Evolutionary conservation across 1,140 invertebrate genomes (phyloP).

Genomic region (Zaprionus tsacasi): DNA sequence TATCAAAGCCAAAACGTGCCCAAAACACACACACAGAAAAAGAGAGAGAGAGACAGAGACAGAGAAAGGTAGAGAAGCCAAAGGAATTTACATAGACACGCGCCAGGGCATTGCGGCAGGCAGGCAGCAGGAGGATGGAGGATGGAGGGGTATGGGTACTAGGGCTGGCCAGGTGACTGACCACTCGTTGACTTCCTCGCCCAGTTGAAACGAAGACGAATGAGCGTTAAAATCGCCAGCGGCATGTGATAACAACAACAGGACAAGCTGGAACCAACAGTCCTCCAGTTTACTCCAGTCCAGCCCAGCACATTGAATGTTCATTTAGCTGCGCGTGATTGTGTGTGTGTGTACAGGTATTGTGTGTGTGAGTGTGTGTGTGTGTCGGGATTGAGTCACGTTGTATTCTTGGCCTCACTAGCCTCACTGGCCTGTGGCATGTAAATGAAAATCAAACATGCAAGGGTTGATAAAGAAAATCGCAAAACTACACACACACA

Average conservation of each 20-base stretch:
- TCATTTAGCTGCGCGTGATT: constrained; percentile 55
- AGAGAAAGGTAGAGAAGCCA: constrained; percentile 10
- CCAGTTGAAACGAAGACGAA: constrained; percentile 81
- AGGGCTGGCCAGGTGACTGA: constrained; percentile 9
- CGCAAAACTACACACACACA: constrained; percentile 54
- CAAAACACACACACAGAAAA: constrained; percentile 61
- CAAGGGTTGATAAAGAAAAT: constrained; percentile 84
- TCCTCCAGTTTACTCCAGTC: neutral
- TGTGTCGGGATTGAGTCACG: constrained; percentile 70
- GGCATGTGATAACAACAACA: constrained; percentile 78
- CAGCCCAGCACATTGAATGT: constrained; percentile 75
- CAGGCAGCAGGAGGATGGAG: neutral
- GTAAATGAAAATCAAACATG: constrained; percentile 84
- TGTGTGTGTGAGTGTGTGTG: constrained; percentile 34
- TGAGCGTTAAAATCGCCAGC: constrained; percentile 78
- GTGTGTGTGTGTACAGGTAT: neutral
- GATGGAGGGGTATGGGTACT: too few relatives aligned
- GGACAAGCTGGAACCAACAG: constrained; percentile 17
- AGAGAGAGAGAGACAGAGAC: neutral
- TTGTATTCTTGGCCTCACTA: constrained; percentile 75
- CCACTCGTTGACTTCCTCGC: constrained; percentile 68
- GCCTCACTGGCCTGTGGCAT: constrained; percentile 46
- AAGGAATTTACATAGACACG: constrained; percentile 73
- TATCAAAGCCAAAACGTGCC: constrained; percentile 81
- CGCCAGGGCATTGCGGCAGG: constrained; percentile 51